Conservation (phyloP, 2,113 vertebrate genomes). For the Hydrolagus affinis region DNA sequence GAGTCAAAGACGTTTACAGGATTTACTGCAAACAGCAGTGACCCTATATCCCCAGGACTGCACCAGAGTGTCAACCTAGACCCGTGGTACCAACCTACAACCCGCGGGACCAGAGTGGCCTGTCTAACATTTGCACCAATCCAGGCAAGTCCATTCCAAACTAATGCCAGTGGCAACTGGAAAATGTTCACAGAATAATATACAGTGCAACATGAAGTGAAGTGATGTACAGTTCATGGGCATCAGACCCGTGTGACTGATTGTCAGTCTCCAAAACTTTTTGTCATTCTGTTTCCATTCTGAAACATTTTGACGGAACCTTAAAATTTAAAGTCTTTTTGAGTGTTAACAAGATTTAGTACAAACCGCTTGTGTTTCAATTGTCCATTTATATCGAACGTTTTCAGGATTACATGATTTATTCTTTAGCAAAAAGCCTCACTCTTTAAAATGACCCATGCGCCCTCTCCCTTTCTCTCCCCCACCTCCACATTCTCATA, state of each 20-base stretch:
- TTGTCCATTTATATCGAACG: background rate
- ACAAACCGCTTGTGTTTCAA: background rate
- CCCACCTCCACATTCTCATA: background rate
- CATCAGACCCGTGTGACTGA: background rate
- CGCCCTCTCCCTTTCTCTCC: background rate
- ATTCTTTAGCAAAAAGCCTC: background rate
- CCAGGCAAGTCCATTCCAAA: no score
- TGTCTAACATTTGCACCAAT: no score
- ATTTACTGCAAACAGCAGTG: no score
- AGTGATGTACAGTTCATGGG: background rate
- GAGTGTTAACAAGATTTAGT: background rate
- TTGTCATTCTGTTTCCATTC: no score
- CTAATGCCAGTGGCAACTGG: no score
- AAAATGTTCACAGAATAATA: no score
- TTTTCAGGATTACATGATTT: background rate
- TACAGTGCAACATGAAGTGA: background rate
- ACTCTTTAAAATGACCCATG: background rate
- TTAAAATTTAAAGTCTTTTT: background rate
- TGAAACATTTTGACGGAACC: background rate
- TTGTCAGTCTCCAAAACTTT: background rate
- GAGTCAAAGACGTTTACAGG: no score
- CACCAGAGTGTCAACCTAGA: no score
- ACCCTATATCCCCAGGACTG: no score
- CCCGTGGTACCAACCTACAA: no score
- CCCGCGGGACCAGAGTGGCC: no score